Base-by-base conservation (phyloP, 2,888 invertebrate species). In the Odontomyia ornata region DNA sequence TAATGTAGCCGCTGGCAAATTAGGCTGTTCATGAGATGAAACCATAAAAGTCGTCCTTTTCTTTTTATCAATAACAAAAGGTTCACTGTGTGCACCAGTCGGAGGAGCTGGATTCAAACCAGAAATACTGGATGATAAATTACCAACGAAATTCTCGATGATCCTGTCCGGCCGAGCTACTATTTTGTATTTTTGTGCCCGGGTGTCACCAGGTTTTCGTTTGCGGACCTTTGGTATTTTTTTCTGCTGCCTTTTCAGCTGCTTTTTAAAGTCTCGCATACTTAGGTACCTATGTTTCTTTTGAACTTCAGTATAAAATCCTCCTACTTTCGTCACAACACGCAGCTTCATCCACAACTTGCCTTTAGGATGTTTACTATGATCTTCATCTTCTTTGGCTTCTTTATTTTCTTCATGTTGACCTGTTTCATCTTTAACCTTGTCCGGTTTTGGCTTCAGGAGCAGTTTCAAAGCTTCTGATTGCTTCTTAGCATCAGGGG, bases 11-110 rank as follows among this genome's bases (percentile, higher is more conserved):
- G 47, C 52, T n/a, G 47, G 47, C 1, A 13, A 27, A 47, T 71
- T 71, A 1, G 52, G 71, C 1, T 27, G 25, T 25, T 71, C 21
- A 27, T 71, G 71, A n/a, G 47, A 71, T 7, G 71, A 23, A 9
- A 47, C 71, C 71, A 71, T 71, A 25, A 71, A 71, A 9, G 7
- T 21, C 23, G 23, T 47, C 7, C 71, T 11, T 25, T 71, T 25
- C 18, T 71, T 47, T 5, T 47, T 9, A 9, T 27, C 47, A 21
- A 47, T 9, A 15, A 71, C 13, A 46, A 47, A 71, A 15, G 71
- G 52, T 27, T 71, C 71, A 25, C 52, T 71, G 67, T 52, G 5
- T 13, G 9, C 36, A 52, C 7, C 13, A n/a, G 2, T 15, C 7
- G 52, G 3, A 9, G 36, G 9, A 36, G 9, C 36, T 5, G 36